phyloP scores from a whole-genome alignment of 2,797 vertebrate genomes.

The Trachurus trachurus region DNA sequence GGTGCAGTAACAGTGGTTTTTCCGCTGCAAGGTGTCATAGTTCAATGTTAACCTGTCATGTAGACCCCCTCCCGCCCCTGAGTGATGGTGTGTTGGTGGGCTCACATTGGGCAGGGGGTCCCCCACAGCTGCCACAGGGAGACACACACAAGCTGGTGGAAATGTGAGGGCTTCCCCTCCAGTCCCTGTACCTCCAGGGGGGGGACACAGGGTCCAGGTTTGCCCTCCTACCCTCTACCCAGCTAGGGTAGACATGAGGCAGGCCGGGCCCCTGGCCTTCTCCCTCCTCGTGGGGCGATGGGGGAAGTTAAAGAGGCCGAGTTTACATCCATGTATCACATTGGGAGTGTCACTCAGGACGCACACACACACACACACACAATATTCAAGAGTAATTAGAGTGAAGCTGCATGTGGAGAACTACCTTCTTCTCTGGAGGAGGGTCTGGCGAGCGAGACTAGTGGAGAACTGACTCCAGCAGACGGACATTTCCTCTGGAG shows the following conservation, averaged over 20 bases:
- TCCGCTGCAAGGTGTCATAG: constrained; percentile 66
- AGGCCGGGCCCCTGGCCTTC: constrained; percentile 63
- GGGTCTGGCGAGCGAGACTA: too few species aligned
- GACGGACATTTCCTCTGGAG: background rate
- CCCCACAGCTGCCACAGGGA: constrained; percentile 87
- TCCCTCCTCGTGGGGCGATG: constrained; percentile 71
- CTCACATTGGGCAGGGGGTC: constrained; percentile 74
- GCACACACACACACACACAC: constrained; percentile 10
- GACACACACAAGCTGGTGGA: constrained; percentile 85
- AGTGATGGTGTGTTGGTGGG: constrained; percentile 74
- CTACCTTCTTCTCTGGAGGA: too few species aligned
- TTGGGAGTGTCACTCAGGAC: constrained; percentile 44
- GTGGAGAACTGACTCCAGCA: constrained; percentile 15
- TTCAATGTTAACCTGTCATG: constrained; percentile 86
- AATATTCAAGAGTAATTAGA: constrained; percentile 48
- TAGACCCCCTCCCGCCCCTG: constrained; percentile 38
- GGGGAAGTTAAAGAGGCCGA: constrained; percentile 39
- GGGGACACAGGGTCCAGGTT: constrained; percentile 70
- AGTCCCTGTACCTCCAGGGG: constrained; percentile 54
- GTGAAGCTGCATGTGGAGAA: too few species aligned
- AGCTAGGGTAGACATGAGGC: constrained; percentile 60
- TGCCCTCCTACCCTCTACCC: constrained; percentile 54
- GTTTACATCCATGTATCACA: constrained; percentile 72
- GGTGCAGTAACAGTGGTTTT: constrained; percentile 30
- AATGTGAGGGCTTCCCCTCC: constrained; percentile 62